phyloP scores from a whole-genome alignment of 1,140 invertebrate genomes.

The Anthonomus grandis region DNA sequence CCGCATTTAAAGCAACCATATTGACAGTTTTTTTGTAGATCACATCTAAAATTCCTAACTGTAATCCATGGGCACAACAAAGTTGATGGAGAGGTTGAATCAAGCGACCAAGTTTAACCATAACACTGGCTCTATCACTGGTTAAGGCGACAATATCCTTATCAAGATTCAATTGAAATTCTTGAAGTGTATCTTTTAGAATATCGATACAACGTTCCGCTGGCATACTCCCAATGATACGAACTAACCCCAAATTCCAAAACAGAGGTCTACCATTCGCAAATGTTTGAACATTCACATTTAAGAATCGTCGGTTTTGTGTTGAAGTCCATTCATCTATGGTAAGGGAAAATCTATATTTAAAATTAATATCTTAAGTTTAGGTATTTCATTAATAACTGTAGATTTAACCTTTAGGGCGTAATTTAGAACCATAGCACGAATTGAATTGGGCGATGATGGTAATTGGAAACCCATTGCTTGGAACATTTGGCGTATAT shows the following conservation, averaged over 20 bases:
- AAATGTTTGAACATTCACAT: conserved; percentile 18
- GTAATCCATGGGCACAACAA: conserved; percentile 16
- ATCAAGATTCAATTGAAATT: background rate
- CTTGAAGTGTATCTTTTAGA: background rate
- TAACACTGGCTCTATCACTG: conserved; percentile 20
- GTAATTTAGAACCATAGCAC: too few species aligned
- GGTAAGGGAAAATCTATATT: too few species aligned
- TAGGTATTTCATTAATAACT: too few species aligned
- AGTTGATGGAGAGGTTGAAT: conserved; percentile 15
- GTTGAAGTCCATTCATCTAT: too few species aligned
- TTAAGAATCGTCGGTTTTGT: too few species aligned
- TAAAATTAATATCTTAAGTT: too few species aligned
- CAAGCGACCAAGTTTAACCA: conserved; percentile 13
- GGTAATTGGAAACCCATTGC: too few species aligned
- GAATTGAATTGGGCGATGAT: too few species aligned
- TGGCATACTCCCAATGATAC: conserved; percentile 16
- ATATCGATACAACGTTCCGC: background rate
- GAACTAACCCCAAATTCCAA: conserved; percentile 11
- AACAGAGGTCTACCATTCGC: conserved; percentile 1
- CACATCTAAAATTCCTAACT: conserved; percentile 18
- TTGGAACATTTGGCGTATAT: too few species aligned
- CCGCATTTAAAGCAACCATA: too few species aligned
- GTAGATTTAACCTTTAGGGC: too few species aligned
- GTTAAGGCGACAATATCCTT: conserved; percentile 1
- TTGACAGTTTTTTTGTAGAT: conserved; percentile 13